phyloP scores from a whole-genome alignment of 2,797 vertebrate species.

The Coregonus ussuriensis region DNA sequence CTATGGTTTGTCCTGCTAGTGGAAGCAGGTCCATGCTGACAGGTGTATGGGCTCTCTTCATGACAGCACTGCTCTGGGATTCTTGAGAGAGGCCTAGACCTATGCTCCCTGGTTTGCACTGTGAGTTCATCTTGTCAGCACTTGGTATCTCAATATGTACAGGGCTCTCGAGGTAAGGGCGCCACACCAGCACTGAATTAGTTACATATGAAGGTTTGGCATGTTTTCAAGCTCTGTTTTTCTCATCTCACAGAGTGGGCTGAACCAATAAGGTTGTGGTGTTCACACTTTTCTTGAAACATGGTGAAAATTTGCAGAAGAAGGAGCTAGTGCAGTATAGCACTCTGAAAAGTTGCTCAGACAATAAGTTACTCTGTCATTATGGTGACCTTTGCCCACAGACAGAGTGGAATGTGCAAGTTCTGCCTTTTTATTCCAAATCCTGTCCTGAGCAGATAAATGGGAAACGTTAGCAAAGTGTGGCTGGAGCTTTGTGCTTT shows the following conservation, averaged over 20 bases:
- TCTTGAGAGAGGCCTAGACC: conserved; percentile 35
- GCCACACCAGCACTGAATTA: conserved; percentile 35
- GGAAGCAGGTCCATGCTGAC: conserved; percentile 52
- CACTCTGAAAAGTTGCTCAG: neutral
- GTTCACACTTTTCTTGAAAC: conserved; percentile 33
- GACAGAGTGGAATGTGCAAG: conserved; percentile 16
- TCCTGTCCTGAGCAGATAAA: conserved; percentile 16
- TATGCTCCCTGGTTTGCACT: conserved; percentile 41
- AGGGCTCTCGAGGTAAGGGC: conserved; percentile 15
- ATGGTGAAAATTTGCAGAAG: neutral
- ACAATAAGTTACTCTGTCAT: conserved; percentile 34
- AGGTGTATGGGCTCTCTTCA: conserved; percentile 50
- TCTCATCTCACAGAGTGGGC: conserved; percentile 27
- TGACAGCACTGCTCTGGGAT: conserved; percentile 40
- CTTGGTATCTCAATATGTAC: neutral
- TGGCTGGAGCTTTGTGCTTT: no score
- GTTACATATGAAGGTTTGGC: conserved; percentile 44
- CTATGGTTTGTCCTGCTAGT: conserved; percentile 46
- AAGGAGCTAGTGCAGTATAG: neutral
- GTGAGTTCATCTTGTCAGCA: conserved; percentile 47
- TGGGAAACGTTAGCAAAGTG: conserved; percentile 7
- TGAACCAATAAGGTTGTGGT: conserved; percentile 3
- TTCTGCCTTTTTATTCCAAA: conserved; percentile 12
- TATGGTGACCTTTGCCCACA: neutral
- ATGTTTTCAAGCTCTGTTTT: neutral